These are phyloP conservation scores for Yasuhikotakia modesta DNA, from an alignment of 2,797 vertebrate genomes.

Conservation along the genomic window DNA sequence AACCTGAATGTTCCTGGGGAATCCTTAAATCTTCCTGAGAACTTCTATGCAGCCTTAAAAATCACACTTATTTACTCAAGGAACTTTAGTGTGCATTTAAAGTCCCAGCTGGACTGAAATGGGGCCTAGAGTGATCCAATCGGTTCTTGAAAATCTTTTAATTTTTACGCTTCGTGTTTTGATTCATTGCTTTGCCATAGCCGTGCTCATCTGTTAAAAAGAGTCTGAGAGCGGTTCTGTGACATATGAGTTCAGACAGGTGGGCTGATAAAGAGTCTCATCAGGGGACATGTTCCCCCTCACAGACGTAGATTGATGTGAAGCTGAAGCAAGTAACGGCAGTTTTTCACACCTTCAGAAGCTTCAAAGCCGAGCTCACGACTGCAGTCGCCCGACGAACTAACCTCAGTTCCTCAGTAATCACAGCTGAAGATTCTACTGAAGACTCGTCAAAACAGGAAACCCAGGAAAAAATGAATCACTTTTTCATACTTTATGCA, in stretches of 20 bases:
- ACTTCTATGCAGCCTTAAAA: too few species aligned
- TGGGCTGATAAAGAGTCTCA: slow-evolving; percentile 16
- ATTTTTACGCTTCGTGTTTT: background rate
- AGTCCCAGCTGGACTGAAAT: background rate
- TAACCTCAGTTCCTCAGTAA: slow-evolving; percentile 26
- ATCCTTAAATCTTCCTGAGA: too few species aligned
- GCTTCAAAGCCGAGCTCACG: slow-evolving; percentile 22
- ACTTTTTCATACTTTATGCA: background rate
- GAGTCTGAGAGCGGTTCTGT: slow-evolving; percentile 16
- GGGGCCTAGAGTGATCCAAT: background rate
- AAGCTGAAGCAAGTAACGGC: slow-evolving; percentile 16
- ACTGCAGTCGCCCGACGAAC: background rate
- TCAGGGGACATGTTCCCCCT: slow-evolving; percentile 3
- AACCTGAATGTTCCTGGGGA: too few species aligned
- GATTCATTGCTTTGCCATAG: background rate
- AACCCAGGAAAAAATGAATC: background rate
- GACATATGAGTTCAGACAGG: background rate
- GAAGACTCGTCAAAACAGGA: background rate
- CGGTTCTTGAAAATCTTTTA: background rate
- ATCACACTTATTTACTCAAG: too few species aligned
- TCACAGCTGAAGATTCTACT: slow-evolving; percentile 8
- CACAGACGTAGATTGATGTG: background rate
- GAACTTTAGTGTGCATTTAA: background rate
- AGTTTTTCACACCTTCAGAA: slow-evolving; percentile 46
- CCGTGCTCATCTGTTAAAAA: slow-evolving; percentile 16